These are phyloP conservation scores for Acrocephalus scirpaceus DNA, from an alignment of 2,797 vertebrate species.

Conservation along the genomic window DNA sequence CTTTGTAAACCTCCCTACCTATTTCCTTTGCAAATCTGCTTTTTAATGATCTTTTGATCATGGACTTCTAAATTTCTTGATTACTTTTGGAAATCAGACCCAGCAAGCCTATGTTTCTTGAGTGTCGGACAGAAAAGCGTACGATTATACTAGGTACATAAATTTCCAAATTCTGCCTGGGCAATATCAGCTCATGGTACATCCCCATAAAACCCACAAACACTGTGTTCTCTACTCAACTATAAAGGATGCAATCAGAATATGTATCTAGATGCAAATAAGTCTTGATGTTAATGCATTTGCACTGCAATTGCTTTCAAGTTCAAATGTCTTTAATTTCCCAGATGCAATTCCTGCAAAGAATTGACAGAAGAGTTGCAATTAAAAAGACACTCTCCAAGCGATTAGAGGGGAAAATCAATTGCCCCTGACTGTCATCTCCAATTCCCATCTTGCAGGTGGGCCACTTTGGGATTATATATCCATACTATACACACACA, in stretches of 20 bases:
- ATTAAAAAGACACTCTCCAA: background rate
- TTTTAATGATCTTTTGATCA: background rate
- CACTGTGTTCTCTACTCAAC: background rate
- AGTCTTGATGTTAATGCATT: slow-evolving; percentile 4
- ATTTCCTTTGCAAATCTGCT: background rate
- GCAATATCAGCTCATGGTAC: background rate
- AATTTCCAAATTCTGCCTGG: background rate
- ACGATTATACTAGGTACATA: background rate
- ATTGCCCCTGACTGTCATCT: background rate
- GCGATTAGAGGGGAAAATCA: background rate
- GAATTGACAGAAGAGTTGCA: background rate
- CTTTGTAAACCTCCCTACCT: background rate
- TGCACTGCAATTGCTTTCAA: slow-evolving; percentile 11
- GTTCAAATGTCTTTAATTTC: slow-evolving; percentile 32
- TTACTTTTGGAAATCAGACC: background rate
- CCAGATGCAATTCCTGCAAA: slow-evolving; percentile 23
- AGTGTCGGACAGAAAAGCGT: background rate
- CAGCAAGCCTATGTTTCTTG: background rate
- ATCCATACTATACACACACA: background rate
- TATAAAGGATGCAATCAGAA: slow-evolving; percentile 23
- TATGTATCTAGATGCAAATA: slow-evolving; percentile 23
- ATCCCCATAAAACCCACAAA: background rate
- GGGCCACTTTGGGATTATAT: background rate
- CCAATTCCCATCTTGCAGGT: background rate
- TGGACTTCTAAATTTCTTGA: background rate